Percentiles rank a stretch among this genome's conserved stretches.
Evolutionary conservation across 2,113 vertebrate genomes (phyloP).

Genomic region (Alligator mississippiensis): DNA sequence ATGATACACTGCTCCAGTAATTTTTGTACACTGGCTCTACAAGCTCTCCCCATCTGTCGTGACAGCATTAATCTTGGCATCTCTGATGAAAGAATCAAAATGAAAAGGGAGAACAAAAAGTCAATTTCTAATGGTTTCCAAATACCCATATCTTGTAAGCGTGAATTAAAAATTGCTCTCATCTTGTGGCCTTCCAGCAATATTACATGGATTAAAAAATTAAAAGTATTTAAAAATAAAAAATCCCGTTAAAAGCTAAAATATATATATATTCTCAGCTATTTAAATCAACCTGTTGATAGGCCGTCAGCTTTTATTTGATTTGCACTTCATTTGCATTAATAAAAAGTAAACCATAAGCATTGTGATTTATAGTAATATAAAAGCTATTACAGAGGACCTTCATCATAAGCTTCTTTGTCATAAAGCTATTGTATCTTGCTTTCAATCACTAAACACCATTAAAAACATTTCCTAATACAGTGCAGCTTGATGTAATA

Average conservation of each 20-base stretch:
- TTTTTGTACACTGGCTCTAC: conserved; percentile 61
- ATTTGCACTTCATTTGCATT: conserved; percentile 71
- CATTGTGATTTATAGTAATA: conserved; percentile 66
- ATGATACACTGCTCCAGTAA: conserved; percentile 69
- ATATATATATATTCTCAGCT: conserved; percentile 60
- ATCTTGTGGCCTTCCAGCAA: conserved; percentile 52
- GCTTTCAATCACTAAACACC: conserved; percentile 70
- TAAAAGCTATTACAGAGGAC: conserved; percentile 66
- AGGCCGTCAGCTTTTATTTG: conserved; percentile 66
- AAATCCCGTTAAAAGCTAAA: conserved; percentile 65
- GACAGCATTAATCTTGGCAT: conserved; percentile 72
- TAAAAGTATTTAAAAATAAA: conserved; percentile 54
- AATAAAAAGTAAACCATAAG: conserved; percentile 70
- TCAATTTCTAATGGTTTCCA: conserved; percentile 67
- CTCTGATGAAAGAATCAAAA: conserved; percentile 69
- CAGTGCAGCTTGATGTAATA: background rate
- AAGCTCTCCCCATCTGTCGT: conserved; percentile 71
- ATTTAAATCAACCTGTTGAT: conserved; percentile 71
- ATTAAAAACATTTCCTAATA: conserved; percentile 68
- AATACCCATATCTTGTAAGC: conserved; percentile 59
- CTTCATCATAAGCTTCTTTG: conserved; percentile 72
- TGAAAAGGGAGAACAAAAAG: conserved; percentile 70
- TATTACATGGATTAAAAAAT: conserved; percentile 18
- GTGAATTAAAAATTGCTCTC: conserved; percentile 70
- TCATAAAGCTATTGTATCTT: conserved; percentile 67